Conservation (phyloP, 37 sponge, comb jelly and placozoan species). For the Haliclona indistincta region DNA sequence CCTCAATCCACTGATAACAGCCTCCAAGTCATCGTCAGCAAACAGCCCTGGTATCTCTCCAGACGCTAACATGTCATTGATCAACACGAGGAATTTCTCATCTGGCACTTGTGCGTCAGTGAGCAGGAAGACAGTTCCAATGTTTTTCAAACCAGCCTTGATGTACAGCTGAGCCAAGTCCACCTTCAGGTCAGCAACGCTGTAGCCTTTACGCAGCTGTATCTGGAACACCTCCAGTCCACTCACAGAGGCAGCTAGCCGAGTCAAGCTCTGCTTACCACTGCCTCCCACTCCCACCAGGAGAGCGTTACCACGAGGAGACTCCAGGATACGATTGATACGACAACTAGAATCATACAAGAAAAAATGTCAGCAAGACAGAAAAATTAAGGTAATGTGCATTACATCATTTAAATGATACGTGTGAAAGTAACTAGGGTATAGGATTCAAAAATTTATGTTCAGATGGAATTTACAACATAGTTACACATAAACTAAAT, state of each 20-base stretch:
- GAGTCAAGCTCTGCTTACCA: slow-evolving; percentile 94
- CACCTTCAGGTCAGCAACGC: slow-evolving; percentile 85
- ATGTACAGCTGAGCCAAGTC: slow-evolving; percentile 93
- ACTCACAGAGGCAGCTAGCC: slow-evolving; percentile 94
- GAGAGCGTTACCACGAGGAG: slow-evolving; percentile 97
- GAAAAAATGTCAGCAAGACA: background rate
- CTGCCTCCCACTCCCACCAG: slow-evolving; percentile 98
- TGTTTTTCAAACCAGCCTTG: slow-evolving; percentile 94
- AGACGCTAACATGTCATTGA: slow-evolving; percentile 92
- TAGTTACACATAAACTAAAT: background rate
- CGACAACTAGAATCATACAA: slow-evolving; percentile 91
- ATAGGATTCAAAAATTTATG: no score
- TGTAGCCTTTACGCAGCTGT: slow-evolving; percentile 96
- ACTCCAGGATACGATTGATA: slow-evolving; percentile 97
- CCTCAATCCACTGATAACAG: slow-evolving; percentile 78
- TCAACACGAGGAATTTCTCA: slow-evolving; percentile 92
- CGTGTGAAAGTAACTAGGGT: background rate
- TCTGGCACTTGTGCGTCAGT: slow-evolving; percentile 98
- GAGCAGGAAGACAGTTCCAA: slow-evolving; percentile 94
- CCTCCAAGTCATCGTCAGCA: slow-evolving; percentile 92
- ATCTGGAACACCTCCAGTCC: slow-evolving; percentile 97
- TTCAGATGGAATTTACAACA: background rate
- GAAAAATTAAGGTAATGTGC: no score
- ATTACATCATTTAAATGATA: background rate
- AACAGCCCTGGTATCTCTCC: slow-evolving; percentile 97